Conservation (phyloP, 1,140 invertebrate genomes). For the Doryteuthis pealeii region DNA sequence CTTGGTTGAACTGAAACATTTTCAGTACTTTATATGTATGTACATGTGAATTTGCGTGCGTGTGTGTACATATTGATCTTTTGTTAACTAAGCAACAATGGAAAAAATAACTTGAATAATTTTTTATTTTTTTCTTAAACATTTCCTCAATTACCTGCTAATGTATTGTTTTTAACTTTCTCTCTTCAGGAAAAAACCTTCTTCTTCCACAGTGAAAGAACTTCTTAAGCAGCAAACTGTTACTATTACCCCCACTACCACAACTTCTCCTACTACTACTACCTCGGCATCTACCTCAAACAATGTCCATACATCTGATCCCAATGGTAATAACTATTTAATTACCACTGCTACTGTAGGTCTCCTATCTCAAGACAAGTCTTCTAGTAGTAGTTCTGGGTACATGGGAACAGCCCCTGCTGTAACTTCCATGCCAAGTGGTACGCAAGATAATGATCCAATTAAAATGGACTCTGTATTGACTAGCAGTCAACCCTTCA, state of each 20-base stretch:
- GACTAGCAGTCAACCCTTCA: constrained; percentile 21
- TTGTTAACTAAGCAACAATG: too few relatives aligned
- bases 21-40: too few relatives aligned
- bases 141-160: too few relatives aligned
- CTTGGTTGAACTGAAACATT: too few relatives aligned
- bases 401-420: background rate
- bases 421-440: background rate
- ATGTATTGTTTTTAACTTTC: too few relatives aligned
- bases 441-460: background rate
- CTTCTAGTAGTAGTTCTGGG: background rate
- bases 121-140: too few relatives aligned
- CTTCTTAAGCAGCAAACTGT: constrained; percentile 52
- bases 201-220: constrained; percentile 59
- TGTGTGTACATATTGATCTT: too few relatives aligned
- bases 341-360: background rate
- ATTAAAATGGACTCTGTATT: background rate
- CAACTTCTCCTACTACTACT: background rate
- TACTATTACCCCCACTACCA: constrained; percentile 7
- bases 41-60: too few relatives aligned
- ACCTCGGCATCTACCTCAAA: constrained; percentile 5
- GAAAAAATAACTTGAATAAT: too few relatives aligned
- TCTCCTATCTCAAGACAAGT: background rate
- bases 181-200: constrained; percentile 49
- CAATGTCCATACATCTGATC: background rate
- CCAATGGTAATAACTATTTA: background rate